Percentiles rank a stretch among this genome's conserved stretches.
Evolutionary conservation across 2,113 vertebrate species (phyloP).

Genomic region (Brachyistius frenatus): DNA sequence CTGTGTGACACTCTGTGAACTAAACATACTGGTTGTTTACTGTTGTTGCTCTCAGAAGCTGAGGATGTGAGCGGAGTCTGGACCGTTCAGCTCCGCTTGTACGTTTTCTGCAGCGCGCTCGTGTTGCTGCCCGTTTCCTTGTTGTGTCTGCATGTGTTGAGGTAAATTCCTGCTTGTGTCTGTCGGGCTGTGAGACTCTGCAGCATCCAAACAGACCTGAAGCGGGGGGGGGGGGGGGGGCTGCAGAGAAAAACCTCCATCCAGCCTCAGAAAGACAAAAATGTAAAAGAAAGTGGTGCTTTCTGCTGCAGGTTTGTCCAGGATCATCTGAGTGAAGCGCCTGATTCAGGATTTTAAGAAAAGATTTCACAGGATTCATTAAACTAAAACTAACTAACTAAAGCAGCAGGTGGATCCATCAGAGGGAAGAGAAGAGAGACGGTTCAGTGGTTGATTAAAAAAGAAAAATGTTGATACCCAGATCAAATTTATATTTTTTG

Average conservation of each 20-base stretch:
- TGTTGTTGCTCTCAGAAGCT: constrained; percentile 23
- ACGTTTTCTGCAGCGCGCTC: not conserved
- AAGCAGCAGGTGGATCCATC: constrained; percentile 18
- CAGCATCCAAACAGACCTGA: constrained; percentile 34
- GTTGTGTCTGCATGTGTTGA: constrained; percentile 22
- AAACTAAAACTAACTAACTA: not conserved
- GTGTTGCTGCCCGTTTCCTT: constrained; percentile 7
- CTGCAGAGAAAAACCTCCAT: not conserved
- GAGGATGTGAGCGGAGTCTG: constrained; percentile 10
- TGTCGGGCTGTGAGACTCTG: constrained; percentile 13
- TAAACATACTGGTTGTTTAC: constrained; percentile 31
- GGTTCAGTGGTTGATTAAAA: not conserved
- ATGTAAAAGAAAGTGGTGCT: not conserved
- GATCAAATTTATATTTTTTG: no score
- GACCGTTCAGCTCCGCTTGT: constrained; percentile 1
- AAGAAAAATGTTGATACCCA: no score
- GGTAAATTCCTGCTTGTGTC: constrained; percentile 41
- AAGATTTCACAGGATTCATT: no score
- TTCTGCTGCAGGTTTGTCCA: not conserved
- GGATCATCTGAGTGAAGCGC: not conserved
- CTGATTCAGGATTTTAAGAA: no score
- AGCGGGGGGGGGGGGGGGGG: constrained; percentile 30
- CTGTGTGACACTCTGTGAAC: constrained; percentile 15
- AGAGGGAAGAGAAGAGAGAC: not conserved
- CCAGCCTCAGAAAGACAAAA: not conserved